phyloP scores from a whole-genome alignment of 2,113 vertebrate species.

The western clawed frog (Xenopus tropicalis) region DNA sequence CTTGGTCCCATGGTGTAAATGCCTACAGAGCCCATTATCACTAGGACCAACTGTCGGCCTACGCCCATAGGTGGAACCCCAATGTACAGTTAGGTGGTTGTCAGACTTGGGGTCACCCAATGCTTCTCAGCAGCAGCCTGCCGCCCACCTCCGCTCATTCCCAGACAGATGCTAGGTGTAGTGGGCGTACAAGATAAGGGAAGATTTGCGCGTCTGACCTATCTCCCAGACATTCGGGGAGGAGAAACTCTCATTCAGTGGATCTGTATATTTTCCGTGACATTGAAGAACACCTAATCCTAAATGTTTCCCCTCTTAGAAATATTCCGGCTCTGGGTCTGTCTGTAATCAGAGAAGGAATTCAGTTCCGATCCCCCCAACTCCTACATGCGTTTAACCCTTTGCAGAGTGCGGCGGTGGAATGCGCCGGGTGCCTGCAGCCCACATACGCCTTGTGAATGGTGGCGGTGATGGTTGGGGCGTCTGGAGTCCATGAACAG shows the following conservation, averaged over 20 bases:
- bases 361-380: conserved; percentile 39
- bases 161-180: neutral
- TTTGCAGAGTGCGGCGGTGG: neutral
- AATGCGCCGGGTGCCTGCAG: neutral
- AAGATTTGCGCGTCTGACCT: conserved; percentile 13
- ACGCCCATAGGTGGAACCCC: too few relatives aligned
- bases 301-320: conserved; percentile 20
- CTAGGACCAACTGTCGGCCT: too few relatives aligned
- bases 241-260: neutral
- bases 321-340: conserved; percentile 41
- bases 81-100: too few relatives aligned
- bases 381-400: conserved; percentile 37
- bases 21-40: too few relatives aligned
- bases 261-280: conserved; percentile 8
- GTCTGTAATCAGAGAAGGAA: conserved; percentile 46
- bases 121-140: too few relatives aligned
- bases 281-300: conserved; percentile 33
- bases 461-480: too few relatives aligned
- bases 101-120: too few relatives aligned
- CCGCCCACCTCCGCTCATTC: too few relatives aligned
- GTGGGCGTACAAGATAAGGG: neutral
- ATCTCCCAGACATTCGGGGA: conserved; percentile 21
- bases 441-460: too few relatives aligned
- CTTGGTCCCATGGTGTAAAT: too few relatives aligned
- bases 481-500: too few relatives aligned